A percentile compares a stretch with the other conserved stretches of the same genome.
Conservation (phyloP, 1,140 invertebrate genomes). For the Geopemphigus sp. region DNA sequence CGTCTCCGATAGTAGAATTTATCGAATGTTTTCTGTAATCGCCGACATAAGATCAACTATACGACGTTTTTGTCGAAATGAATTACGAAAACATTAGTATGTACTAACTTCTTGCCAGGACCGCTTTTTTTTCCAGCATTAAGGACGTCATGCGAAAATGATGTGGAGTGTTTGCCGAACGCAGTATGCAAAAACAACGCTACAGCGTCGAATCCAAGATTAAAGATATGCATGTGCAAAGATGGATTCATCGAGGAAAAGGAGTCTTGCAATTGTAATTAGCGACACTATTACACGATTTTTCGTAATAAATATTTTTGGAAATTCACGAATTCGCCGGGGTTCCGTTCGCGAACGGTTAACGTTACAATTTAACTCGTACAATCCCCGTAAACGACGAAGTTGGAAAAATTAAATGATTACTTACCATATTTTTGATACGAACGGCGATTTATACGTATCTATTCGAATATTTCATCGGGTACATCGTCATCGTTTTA, state of each 20-base stretch:
- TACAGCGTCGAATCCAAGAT: constrained; percentile 5
- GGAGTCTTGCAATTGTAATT: constrained; percentile 50
- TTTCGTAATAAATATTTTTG: too few relatives aligned
- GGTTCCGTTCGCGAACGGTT: too few relatives aligned
- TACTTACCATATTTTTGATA: too few relatives aligned
- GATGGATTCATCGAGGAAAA: constrained; percentile 49
- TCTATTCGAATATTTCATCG: too few relatives aligned
- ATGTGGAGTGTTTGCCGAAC: constrained; percentile 50
- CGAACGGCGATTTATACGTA: too few relatives aligned
- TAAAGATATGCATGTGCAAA: constrained; percentile 48
- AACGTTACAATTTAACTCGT: too few relatives aligned
- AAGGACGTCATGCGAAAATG: constrained; percentile 45
- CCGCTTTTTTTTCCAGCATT: constrained; percentile 52
- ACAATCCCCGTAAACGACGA: too few relatives aligned
- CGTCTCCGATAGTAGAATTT: too few relatives aligned
- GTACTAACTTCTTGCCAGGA: constrained; percentile 39
- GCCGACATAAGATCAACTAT: neutral
- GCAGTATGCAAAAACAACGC: constrained; percentile 45
- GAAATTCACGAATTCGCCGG: too few relatives aligned
- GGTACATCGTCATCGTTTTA: too few relatives aligned
- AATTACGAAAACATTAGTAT: neutral
- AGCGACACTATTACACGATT: neutral
- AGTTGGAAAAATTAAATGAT: too few relatives aligned
- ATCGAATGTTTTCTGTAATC: too few relatives aligned
- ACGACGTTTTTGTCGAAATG: neutral